Evolutionary conservation across 2,797 vertebrate species (phyloP).

Genomic region (Epinephelus coioides): DNA sequence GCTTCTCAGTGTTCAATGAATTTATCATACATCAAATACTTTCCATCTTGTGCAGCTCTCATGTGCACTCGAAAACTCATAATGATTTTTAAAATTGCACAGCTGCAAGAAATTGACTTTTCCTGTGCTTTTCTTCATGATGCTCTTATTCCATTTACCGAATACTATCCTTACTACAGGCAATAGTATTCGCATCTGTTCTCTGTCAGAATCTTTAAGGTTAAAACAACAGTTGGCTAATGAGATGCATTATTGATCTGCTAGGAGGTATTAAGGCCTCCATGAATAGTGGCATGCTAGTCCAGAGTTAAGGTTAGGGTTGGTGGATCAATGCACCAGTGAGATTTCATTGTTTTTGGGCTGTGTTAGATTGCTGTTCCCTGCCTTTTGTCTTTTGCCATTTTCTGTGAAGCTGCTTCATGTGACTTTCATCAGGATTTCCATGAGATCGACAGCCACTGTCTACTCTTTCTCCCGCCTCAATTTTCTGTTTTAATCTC

Average conservation of each 20-base stretch:
- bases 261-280: slow-evolving; percentile 9
- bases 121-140: not conserved
- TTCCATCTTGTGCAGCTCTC: not conserved
- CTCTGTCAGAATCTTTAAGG: not conserved
- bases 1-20: not conserved
- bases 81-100: not conserved
- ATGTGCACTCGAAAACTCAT: not conserved
- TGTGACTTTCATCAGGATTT: too few relatives aligned
- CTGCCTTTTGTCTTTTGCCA: not conserved
- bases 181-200: not conserved
- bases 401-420: not conserved
- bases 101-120: slow-evolving; percentile 5
- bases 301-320: slow-evolving; percentile 6
- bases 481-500: too few relatives aligned
- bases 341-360: not conserved
- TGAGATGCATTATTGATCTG: slow-evolving; percentile 16
- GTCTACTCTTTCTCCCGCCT: too few relatives aligned
- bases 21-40: not conserved
- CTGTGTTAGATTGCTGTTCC: not conserved
- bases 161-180: not conserved
- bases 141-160: not conserved
- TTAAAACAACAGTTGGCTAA: not conserved
- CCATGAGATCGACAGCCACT: too few relatives aligned
- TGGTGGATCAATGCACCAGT: not conserved
- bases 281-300: not conserved